Conservation (phyloP, 2,888 invertebrate species). For the Brenthis daphne region DNA sequence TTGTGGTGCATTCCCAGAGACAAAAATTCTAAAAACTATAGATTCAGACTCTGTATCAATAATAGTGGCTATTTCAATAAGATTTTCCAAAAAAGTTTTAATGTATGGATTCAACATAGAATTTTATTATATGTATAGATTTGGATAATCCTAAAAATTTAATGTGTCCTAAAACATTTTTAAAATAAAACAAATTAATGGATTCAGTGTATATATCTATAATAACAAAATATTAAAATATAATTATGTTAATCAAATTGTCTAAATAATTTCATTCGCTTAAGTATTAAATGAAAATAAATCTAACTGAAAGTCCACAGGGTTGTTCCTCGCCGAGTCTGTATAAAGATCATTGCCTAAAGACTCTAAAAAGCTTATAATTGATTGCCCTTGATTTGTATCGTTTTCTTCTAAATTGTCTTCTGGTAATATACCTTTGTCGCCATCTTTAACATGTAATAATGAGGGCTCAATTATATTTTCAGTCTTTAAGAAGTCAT, state of each 20-base stretch:
- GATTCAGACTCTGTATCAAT: too few species aligned
- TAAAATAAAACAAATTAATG: slow-evolving; percentile 27
- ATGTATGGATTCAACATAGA: too few species aligned
- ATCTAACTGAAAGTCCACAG: slow-evolving; percentile 72
- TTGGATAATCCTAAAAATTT: neutral
- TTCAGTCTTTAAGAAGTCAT: slow-evolving; percentile 60
- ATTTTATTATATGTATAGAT: neutral
- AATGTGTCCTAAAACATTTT: neutral
- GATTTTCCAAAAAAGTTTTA: too few species aligned
- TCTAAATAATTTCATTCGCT: slow-evolving; percentile 27
- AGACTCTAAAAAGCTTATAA: slow-evolving; percentile 71
- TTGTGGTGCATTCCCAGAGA: too few species aligned
- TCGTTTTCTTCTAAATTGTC: slow-evolving; percentile 21
- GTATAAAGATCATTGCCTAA: slow-evolving; percentile 69
- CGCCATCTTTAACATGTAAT: slow-evolving; percentile 54
- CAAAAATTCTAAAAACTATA: too few species aligned
- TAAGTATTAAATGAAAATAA: slow-evolving; percentile 69
- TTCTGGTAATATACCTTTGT: neutral
- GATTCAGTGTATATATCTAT: slow-evolving; percentile 27
- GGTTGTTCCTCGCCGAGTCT: slow-evolving; percentile 69
- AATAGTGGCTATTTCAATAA: too few species aligned
- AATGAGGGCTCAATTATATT: slow-evolving; percentile 60
- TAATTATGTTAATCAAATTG: slow-evolving; percentile 26
- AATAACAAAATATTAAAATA: slow-evolving; percentile 35
- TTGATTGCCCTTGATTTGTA: slow-evolving; percentile 60